Evolutionary conservation across 2,888 invertebrate genomes (phyloP).

Genomic region (Acanthococcus lagerstroemiae): DNA sequence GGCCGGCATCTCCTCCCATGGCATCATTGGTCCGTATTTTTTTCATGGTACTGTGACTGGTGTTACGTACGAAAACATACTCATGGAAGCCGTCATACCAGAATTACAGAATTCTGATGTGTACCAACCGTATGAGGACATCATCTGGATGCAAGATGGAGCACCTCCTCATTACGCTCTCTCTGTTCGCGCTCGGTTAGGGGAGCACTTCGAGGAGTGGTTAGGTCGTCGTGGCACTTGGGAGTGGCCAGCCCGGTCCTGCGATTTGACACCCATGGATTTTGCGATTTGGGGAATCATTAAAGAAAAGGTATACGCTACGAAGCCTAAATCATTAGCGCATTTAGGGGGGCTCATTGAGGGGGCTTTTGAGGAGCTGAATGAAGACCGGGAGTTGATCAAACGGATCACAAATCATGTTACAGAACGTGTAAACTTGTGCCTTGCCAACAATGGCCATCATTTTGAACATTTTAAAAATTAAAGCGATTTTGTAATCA

Average conservation of each 20-base stretch:
- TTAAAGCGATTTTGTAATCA: neutral
- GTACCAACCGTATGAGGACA: neutral
- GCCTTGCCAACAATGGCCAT: neutral
- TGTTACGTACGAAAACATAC: slow-evolving; percentile 18
- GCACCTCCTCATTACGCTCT: slow-evolving; percentile 29
- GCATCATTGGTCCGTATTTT: slow-evolving; percentile 36
- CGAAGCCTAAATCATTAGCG: neutral
- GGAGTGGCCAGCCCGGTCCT: slow-evolving; percentile 7
- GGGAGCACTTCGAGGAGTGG: neutral
- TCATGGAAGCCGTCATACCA: slow-evolving; percentile 5
- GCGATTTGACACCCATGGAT: neutral
- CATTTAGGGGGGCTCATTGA: neutral
- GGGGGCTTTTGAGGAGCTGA: neutral
- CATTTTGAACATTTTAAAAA: neutral
- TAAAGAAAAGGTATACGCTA: neutral
- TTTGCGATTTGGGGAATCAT: neutral
- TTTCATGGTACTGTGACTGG: slow-evolving; percentile 31
- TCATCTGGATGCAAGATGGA: no score
- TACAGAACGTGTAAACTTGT: neutral
- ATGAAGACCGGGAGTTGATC: neutral
- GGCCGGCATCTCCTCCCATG: slow-evolving; percentile 34
- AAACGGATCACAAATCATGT: neutral
- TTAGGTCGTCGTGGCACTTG: neutral
- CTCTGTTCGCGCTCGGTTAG: neutral
- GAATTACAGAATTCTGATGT: neutral